Base-by-base conservation (phyloP, 1,140 invertebrate species). In the Goniozus legneri region DNA sequence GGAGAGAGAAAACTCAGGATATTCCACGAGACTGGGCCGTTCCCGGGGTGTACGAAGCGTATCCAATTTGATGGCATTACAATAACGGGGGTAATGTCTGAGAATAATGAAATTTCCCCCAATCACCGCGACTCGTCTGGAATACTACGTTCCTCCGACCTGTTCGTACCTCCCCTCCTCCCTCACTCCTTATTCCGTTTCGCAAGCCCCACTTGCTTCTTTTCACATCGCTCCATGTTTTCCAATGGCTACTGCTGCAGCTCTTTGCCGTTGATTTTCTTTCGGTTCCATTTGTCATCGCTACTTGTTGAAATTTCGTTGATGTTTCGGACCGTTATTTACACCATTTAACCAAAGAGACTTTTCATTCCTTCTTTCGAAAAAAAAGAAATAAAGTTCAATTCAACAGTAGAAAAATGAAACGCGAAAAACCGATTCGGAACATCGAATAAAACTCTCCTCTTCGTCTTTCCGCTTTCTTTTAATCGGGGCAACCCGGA, bases 41-140 rank as follows among this genome's bases (percentile, higher is more conserved):
- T 60, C 51, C 34, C 54, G 47, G 47, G 47, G 53, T 55, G 60
- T 66, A 62, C 62, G 60, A 56, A 65, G 56, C 55, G 68, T 69
- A 71, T 72, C 64, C 68, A 72, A 71, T 72, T 69, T 71, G 68
- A 72, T 68, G 67, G 67, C 68, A 72, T 72, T 72, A 71, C 68
- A 70, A 72, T 72, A 69, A 72, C 66, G 68, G 62, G 64, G 67
- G 67, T 71, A 72, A 72, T 71, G 68, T 67, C 67, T 67, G 69
- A 71, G 64, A 72, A 71, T 72, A 72, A 72, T 71, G 67, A 72
- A 72, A 72, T 72, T 72, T 71, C 59, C 68, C 66, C 65, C 69
- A 71, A 71, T 71, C 66, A 70, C 63, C 65, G 56, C 57, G 59
- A 60, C 56, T 64, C 58, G 63, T 46, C 49, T 54, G 56, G 62